Conservation (phyloP, 2,888 invertebrate genomes). For the Esperia sulphurella region DNA sequence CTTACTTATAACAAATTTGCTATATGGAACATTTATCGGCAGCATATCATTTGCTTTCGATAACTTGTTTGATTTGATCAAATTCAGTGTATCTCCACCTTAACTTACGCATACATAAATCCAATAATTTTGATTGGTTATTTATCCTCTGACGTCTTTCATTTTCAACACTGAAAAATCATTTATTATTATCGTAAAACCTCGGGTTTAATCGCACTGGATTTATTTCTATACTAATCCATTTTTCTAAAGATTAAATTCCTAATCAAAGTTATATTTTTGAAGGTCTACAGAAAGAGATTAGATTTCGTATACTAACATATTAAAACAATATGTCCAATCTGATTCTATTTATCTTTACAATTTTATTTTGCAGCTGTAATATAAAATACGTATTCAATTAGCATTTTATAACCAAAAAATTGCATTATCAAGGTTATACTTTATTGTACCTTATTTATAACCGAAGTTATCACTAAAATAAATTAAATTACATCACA, state of each 20-base stretch:
- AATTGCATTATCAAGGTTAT: no score
- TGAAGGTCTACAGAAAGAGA: conserved; percentile 47
- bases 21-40: no score
- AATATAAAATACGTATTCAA: background rate
- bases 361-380: conserved; percentile 24
- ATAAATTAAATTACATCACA: no score
- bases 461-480: no score
- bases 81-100: background rate
- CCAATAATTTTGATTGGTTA: conserved; percentile 17
- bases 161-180: background rate
- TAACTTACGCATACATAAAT: conserved; percentile 15
- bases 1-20: no score
- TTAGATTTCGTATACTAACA: conserved; percentile 23
- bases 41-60: background rate
- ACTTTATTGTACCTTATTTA: no score
- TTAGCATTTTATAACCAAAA: no score
- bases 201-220: conserved; percentile 51
- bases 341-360: conserved; percentile 31
- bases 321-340: background rate
- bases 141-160: background rate
- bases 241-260: conserved; percentile 40
- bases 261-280: conserved; percentile 58
- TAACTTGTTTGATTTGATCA: background rate
- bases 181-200: conserved; percentile 44
- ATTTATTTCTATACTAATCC: conserved; percentile 50